Base-by-base conservation (phyloP, 1,140 invertebrate genomes). In the Carposina sasakii region DNA sequence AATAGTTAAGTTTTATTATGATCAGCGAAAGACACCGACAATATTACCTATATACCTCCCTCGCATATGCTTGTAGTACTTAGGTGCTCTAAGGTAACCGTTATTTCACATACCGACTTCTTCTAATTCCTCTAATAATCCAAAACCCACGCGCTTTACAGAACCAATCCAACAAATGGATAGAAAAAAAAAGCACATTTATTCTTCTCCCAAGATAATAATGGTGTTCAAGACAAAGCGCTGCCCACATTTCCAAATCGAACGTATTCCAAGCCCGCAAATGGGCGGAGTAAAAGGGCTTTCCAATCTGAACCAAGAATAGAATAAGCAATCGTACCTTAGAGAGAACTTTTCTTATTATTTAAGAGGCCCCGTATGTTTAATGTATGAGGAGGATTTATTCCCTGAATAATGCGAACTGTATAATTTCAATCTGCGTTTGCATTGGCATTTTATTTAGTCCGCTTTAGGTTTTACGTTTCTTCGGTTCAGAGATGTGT, bases 381-480 rank as follows among this genome's bases (percentile, higher is more conserved):
- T 81, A 76, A 81, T 81, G 66, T 64, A 81, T 81, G 73, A 73
- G 54, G 39, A 52, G 60, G 69, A 76, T 77, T 81, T 77, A 76
- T 74, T 63, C 63, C 63, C 55, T 69, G 70, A 71, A 71, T 71
- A 76, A 73, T 65, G 67, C 50, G 59, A 57, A 50, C 26, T 40
- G 60, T 63, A 72, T 75, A 67, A 74, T 76, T 78, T 65, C 44
- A 43, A 64, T 64, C 74, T 61, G 53, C 53, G 28, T 57, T 48
- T 59, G 51, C 66, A n/a, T n/a, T n/a, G n/a, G n/a, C n/a, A n/a
- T n/a, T n/a, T n/a, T n/a, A n/a, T n/a, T n/a, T n/a, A n/a, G n/a
- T n/a, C n/a, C n/a, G n/a, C n/a, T n/a, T n/a, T n/a, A n/a, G n/a
- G n/a, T n/a, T n/a, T n/a, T n/a, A n/a, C n/a, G n/a, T n/a, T n/a